Conservation (phyloP, 2,888 invertebrate species). For the Hartigia nigra region DNA sequence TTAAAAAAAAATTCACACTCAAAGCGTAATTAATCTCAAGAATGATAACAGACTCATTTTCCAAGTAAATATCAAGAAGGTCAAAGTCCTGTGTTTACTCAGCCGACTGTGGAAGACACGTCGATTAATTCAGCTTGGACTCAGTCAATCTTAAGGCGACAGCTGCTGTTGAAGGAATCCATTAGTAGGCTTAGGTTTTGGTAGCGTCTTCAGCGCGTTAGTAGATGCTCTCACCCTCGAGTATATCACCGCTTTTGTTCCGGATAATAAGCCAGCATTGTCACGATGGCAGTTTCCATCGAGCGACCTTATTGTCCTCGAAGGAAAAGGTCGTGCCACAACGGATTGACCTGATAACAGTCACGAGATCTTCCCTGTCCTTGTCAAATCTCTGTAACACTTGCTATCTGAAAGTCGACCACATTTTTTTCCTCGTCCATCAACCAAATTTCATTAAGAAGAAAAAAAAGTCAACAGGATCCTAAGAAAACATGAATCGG, state of each 20-base stretch:
- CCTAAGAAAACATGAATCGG: neutral
- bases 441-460: neutral
- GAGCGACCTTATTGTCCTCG: conserved; percentile 47
- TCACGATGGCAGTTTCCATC: conserved; percentile 47
- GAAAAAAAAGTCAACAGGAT: neutral
- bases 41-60: no score
- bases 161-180: conserved; percentile 63
- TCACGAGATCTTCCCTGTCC: conserved; percentile 13
- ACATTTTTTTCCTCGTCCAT: conserved; percentile 15
- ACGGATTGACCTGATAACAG: conserved; percentile 46
- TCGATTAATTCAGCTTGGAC: conserved; percentile 53
- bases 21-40: neutral
- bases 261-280: conserved; percentile 63
- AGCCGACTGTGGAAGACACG: conserved; percentile 29
- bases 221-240: conserved; percentile 32
- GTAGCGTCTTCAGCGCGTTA: conserved; percentile 36
- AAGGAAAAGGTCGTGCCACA: conserved; percentile 31
- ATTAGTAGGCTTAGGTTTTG: conserved; percentile 54
- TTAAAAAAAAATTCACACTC: neutral
- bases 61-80: neutral
- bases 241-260: conserved; percentile 57
- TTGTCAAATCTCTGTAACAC: neutral
- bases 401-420: neutral
- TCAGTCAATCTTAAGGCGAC: conserved; percentile 62
- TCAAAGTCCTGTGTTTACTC: neutral